phyloP scores from a whole-genome alignment of 2,888 invertebrate species.

The Chloroclystis v-ata region DNA sequence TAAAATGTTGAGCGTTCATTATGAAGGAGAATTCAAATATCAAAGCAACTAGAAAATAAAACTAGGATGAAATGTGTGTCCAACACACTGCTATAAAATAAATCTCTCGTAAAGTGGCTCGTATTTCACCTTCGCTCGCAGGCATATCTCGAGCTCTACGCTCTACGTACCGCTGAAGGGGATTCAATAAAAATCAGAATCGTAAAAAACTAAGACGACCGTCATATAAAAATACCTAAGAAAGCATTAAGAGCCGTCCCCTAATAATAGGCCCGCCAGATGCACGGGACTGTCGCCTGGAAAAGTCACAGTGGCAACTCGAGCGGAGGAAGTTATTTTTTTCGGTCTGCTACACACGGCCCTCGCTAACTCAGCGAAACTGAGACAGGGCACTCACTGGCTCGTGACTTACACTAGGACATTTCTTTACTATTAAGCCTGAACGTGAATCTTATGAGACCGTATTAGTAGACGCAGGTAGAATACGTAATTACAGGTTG shows the following conservation, averaged over 20 bases:
- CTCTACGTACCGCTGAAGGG: slow-evolving; percentile 47
- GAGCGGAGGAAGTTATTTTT: slow-evolving; percentile 76
- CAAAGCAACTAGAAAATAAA: slow-evolving; percentile 43
- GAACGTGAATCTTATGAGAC: slow-evolving; percentile 31
- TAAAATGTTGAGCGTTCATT: slow-evolving; percentile 5
- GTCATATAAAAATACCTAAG: slow-evolving; percentile 76
- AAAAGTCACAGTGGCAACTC: slow-evolving; percentile 74
- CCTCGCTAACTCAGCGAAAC: slow-evolving; percentile 72
- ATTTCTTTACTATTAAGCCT: slow-evolving; percentile 42
- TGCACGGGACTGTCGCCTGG: slow-evolving; percentile 74
- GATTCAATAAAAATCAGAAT: slow-evolving; percentile 77
- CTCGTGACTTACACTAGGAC: slow-evolving; percentile 48
- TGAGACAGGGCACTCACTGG: slow-evolving; percentile 52
- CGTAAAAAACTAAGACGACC: slow-evolving; percentile 72
- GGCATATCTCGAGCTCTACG: slow-evolving; percentile 46
- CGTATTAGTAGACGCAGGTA: slow-evolving; percentile 33
- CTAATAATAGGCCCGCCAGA: slow-evolving; percentile 77
- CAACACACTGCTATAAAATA: slow-evolving; percentile 66
- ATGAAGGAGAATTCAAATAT: slow-evolving; percentile 26
- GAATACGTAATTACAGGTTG: slow-evolving; percentile 23
- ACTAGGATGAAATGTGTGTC: slow-evolving; percentile 45
- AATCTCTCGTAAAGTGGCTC: slow-evolving; percentile 64
- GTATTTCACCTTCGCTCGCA: slow-evolving; percentile 70
- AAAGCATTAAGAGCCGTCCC: slow-evolving; percentile 74
- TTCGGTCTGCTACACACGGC: slow-evolving; percentile 77